phyloP scores from a whole-genome alignment of 2,113 vertebrate species.

The Lynx canadensis region DNA sequence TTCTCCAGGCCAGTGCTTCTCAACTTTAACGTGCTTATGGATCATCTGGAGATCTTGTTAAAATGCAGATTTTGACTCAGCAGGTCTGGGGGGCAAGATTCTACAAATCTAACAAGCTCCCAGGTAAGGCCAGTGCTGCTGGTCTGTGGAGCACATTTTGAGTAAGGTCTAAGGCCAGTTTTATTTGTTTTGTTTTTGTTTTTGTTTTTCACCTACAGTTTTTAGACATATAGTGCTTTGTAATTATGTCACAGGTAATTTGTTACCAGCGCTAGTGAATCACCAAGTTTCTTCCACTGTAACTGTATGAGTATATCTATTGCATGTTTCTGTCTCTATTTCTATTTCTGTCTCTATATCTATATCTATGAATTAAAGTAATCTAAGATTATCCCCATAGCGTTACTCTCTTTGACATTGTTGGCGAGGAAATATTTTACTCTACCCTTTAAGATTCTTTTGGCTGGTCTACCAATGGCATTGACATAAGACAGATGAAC shows the following conservation, averaged over 20 bases:
- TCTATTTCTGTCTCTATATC: not conserved
- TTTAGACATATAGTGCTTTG: not conserved
- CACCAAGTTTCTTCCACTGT: not conserved
- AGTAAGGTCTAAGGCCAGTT: not conserved
- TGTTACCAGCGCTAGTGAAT: not conserved
- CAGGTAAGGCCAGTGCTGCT: not conserved
- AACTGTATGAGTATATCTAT: not conserved
- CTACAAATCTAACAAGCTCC: not conserved
- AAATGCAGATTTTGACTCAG: constrained; percentile 38
- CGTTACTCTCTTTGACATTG: constrained; percentile 23
- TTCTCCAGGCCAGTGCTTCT: not conserved
- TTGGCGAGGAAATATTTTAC: not conserved
- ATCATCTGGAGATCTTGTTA: not conserved
- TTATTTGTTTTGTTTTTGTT: not conserved
- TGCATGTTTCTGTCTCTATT: constrained; percentile 15
- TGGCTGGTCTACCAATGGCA: not conserved
- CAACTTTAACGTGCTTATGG: not conserved
- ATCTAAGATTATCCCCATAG: constrained; percentile 22
- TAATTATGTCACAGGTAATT: constrained; percentile 32
- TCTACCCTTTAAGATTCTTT: not conserved
- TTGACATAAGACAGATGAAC: not conserved
- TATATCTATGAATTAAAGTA: constrained; percentile 30
- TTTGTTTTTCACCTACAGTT: not conserved
- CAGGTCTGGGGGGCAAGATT: not conserved
- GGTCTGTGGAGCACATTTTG: not conserved